Percentiles rank a stretch among this genome's conserved stretches.
Evolutionary conservation across 2,888 invertebrate genomes (phyloP).

Genomic region (Phalera bucephala): DNA sequence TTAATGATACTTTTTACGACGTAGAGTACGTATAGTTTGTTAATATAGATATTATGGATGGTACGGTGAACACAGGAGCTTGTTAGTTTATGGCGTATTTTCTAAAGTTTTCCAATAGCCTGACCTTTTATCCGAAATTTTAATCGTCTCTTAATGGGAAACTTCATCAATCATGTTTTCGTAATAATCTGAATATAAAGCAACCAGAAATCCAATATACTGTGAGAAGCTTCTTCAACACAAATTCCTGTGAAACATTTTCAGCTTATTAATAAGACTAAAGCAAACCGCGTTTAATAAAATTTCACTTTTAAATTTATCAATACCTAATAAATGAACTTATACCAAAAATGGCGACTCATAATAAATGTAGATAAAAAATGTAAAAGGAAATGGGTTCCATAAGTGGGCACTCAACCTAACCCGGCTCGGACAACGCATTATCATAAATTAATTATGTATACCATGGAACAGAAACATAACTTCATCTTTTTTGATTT

Average conservation of each 20-base stretch:
- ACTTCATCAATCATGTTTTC: too few relatives aligned
- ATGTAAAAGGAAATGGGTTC: conserved; percentile 25
- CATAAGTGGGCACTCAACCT: conserved; percentile 47
- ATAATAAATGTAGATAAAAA: conserved; percentile 27
- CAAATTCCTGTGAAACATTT: too few relatives aligned
- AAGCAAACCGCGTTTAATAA: too few relatives aligned
- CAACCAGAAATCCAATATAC: too few relatives aligned
- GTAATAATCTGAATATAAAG: too few relatives aligned
- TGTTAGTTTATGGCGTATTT: neutral
- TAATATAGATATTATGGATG: neutral
- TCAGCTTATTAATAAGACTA: too few relatives aligned
- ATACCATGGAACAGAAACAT: conserved; percentile 45
- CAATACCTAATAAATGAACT: conserved; percentile 7
- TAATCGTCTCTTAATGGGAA: too few relatives aligned
- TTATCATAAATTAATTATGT: conserved; percentile 66
- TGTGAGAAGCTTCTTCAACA: too few relatives aligned
- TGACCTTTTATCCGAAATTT: too few relatives aligned
- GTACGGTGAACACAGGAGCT: neutral
- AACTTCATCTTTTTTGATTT: conserved; percentile 42
- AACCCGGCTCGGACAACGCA: conserved; percentile 39
- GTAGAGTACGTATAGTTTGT: too few relatives aligned
- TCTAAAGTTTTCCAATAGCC: neutral
- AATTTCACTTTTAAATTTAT: neutral
- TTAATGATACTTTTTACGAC: too few relatives aligned
- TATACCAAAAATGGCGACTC: conserved; percentile 15